phyloP scores from a whole-genome alignment of 2,113 vertebrate species.

The Leptocoma aspasia region DNA sequence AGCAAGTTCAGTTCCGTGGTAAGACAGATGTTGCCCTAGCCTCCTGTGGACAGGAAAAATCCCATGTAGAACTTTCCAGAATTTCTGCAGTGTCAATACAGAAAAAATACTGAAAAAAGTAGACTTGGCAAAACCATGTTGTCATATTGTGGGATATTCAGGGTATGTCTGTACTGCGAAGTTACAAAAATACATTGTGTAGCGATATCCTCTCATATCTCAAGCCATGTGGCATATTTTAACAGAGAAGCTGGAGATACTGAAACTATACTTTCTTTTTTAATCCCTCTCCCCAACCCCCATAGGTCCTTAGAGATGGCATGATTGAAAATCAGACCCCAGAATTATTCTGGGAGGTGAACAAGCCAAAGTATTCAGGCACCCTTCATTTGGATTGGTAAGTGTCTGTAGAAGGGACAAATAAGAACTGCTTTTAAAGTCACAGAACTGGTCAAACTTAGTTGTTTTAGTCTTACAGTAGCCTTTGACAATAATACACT shows the following conservation, averaged over 20 bases:
- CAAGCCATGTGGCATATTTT: background rate
- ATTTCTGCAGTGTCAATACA: background rate
- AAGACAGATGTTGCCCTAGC: background rate
- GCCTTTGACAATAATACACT: background rate
- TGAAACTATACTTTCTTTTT: background rate
- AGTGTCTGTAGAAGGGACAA: background rate
- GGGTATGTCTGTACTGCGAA: background rate
- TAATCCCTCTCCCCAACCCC: background rate
- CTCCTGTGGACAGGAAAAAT: background rate
- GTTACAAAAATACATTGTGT: background rate
- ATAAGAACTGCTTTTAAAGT: background rate
- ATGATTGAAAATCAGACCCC: conserved; percentile 92
- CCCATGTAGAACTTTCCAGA: background rate
- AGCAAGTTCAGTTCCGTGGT: background rate
- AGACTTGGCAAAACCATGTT: background rate
- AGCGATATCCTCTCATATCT: background rate
- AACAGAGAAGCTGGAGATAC: background rate
- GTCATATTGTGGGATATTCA: background rate
- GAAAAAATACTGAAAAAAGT: background rate
- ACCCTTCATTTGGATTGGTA: conserved; percentile 90
- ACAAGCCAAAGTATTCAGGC: conserved; percentile 87
- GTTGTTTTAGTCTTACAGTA: background rate
- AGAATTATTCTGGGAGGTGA: conserved; percentile 84
- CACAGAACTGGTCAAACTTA: background rate
- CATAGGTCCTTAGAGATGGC: conserved; percentile 88